Conservation (phyloP, 2,113 vertebrate species). For the Thinocorus orbignyianus region DNA sequence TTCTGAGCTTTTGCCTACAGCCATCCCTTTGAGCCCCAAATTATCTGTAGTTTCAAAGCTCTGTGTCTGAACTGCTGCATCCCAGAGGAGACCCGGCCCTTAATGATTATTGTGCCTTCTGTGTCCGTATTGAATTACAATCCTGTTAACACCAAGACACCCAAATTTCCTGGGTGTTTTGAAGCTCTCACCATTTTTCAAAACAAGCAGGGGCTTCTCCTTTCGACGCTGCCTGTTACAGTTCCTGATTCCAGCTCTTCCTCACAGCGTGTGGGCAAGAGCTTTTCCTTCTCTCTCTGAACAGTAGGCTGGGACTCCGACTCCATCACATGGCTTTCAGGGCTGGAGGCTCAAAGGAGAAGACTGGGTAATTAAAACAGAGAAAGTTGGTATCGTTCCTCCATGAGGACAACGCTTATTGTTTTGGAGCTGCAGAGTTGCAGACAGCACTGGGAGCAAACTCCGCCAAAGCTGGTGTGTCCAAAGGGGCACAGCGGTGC, state of each 20-base stretch:
- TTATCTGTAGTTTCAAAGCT: constrained; percentile 11
- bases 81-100: background rate
- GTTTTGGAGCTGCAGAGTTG: background rate
- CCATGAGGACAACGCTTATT: background rate
- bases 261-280: background rate
- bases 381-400: background rate
- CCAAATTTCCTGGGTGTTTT: background rate
- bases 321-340: background rate
- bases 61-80: background rate
- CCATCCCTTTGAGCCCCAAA: background rate
- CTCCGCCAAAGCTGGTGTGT: accelerated
- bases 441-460: background rate
- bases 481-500: background rate
- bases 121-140: background rate
- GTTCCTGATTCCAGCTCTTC: background rate
- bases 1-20: background rate
- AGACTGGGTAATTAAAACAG: background rate
- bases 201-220: background rate
- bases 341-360: background rate
- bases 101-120: background rate
- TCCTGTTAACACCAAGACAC: background rate
- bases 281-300: background rate
- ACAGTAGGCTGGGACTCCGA: background rate
- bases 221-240: background rate
- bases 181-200: background rate